Evolutionary conservation across 1,140 invertebrate genomes (phyloP).

Genomic region (Pseudomyrmex concolor): DNA sequence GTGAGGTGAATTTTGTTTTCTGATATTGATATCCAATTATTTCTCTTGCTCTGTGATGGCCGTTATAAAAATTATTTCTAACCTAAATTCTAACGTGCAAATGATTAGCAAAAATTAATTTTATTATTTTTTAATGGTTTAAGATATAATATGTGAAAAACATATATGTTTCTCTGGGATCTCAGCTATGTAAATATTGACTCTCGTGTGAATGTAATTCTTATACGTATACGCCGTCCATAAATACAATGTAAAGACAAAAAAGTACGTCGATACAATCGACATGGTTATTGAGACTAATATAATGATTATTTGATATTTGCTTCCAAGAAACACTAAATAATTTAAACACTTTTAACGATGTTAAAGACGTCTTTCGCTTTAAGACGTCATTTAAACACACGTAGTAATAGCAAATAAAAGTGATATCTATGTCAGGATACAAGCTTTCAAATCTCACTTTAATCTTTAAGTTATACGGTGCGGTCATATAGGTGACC

Average conservation of each 20-base stretch:
- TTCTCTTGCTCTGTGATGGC: not conserved
- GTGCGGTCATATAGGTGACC: not conserved
- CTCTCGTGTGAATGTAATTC: not conserved
- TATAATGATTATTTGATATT: too few species aligned
- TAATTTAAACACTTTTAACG: too few species aligned
- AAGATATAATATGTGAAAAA: not conserved
- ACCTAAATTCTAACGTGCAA: not conserved
- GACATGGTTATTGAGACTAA: too few species aligned
- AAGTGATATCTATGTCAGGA: slow-evolving; percentile 51
- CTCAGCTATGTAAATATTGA: not conserved
- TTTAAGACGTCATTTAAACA: too few species aligned
- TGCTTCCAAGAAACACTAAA: too few species aligned
- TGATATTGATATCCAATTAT: slow-evolving; percentile 52
- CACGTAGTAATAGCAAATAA: not conserved
- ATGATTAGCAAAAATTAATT: not conserved
- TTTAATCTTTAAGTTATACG: slow-evolving; percentile 4
- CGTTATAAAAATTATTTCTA: too few species aligned
- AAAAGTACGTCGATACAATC: too few species aligned
- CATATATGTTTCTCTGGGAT: not conserved
- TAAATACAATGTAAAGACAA: not conserved
- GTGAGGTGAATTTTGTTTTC: slow-evolving; percentile 35
- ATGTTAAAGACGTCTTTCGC: too few species aligned
- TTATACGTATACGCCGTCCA: not conserved
- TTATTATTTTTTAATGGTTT: not conserved
- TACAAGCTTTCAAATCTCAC: slow-evolving; percentile 35